phyloP scores from a whole-genome alignment of 1,140 invertebrate genomes.

The Drosophila oshimai region DNA sequence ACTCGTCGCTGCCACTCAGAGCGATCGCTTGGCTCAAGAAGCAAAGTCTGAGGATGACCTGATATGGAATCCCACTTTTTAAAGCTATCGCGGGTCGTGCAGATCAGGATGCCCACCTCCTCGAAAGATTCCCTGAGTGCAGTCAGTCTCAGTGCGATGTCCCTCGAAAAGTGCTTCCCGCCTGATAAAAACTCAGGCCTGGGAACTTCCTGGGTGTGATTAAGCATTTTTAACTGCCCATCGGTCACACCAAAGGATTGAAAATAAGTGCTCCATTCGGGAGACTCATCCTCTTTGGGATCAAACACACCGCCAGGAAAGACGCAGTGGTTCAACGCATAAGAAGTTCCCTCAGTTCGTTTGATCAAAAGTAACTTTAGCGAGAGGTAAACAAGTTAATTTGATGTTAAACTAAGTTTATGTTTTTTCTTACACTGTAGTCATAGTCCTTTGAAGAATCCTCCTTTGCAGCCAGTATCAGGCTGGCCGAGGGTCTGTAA shows the following conservation, averaged over 20 bases:
- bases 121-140: conserved; percentile 96
- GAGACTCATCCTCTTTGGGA: conserved; percentile 85
- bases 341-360: conserved; percentile 86
- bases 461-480: conserved; percentile 75
- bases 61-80: not conserved
- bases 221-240: conserved; percentile 83
- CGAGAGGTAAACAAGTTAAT: not conserved
- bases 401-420: not conserved
- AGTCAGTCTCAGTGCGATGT: conserved; percentile 91
- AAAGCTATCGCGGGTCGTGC: conserved; percentile 43
- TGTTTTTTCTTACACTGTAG: conserved; percentile 45
- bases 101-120: conserved; percentile 92
- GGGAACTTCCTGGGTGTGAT: conserved; percentile 80
- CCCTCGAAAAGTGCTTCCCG: conserved; percentile 81
- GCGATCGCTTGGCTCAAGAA: conserved; percentile 22
- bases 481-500: conserved; percentile 78
- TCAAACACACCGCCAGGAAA: conserved; percentile 93
- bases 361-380: conserved; percentile 86
- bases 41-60: conserved; percentile 11
- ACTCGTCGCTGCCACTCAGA: conserved; percentile 83
- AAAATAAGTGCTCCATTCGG: conserved; percentile 89
- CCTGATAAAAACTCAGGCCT: conserved; percentile 34
- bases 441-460: conserved; percentile 33
- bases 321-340: conserved; percentile 89
- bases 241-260: conserved; percentile 84